phyloP scores from a whole-genome alignment of 1,140 invertebrate genomes.

The Ctenoplectra terminalis region DNA sequence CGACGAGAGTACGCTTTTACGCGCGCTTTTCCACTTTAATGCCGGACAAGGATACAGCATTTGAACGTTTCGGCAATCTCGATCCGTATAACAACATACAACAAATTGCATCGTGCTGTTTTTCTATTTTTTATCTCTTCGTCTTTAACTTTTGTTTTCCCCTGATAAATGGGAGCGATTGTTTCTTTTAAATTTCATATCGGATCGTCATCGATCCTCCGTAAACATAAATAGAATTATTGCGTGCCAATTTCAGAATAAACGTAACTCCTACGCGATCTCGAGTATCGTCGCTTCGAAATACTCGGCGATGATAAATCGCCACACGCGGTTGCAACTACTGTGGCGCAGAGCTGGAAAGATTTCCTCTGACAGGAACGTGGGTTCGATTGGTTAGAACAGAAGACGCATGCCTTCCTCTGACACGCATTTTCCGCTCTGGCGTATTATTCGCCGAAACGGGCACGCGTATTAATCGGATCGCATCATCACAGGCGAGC shows the following conservation, averaged over 20 bases:
- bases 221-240: constrained; percentile 59
- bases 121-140: neutral
- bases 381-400: no score
- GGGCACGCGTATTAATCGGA: no score
- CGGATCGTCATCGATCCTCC: constrained; percentile 44
- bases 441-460: no score
- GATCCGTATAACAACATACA: no score
- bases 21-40: neutral
- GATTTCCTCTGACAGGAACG: no score
- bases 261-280: neutral
- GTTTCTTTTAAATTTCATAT: constrained; percentile 27
- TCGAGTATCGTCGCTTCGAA: neutral
- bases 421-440: no score
- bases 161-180: neutral
- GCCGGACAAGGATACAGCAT: no score
- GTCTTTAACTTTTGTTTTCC: neutral
- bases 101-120: neutral
- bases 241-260: constrained; percentile 11
- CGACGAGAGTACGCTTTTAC: neutral
- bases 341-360: no score
- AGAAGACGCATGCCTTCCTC: no score
- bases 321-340: neutral
- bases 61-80: no score
- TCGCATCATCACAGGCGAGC: no score
- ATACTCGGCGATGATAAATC: neutral